These are phyloP conservation scores for Calycopis cecrops DNA, from an alignment of 1,140 invertebrate species.

Conservation along the genomic window DNA sequence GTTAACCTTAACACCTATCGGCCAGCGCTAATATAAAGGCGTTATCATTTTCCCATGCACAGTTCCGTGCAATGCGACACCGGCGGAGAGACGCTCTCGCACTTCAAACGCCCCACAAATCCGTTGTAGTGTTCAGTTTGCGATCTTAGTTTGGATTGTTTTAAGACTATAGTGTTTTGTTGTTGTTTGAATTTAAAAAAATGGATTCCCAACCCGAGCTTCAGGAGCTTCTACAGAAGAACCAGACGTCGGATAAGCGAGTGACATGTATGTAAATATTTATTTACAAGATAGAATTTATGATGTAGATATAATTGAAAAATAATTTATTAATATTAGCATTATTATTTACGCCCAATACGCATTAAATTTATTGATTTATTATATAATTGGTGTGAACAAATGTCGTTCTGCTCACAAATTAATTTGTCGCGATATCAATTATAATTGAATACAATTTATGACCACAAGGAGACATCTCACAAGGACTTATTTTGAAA, in stretches of 20 bases:
- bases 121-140: too few species aligned
- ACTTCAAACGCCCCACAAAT: neutral
- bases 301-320: too few species aligned
- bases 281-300: too few species aligned
- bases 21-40: conserved; percentile 32
- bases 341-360: too few species aligned
- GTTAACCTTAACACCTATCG: conserved; percentile 25
- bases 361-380: too few species aligned
- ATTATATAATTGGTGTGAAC: too few species aligned
- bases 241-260: conserved; percentile 16
- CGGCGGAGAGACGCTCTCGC: conserved; percentile 22
- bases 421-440: too few species aligned
- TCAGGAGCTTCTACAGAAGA: conserved; percentile 54
- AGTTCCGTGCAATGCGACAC: conserved; percentile 41
- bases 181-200: neutral
- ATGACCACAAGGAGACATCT: too few species aligned
- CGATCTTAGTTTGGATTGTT: neutral
- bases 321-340: too few species aligned
- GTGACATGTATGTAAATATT: conserved; percentile 45
- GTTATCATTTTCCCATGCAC: conserved; percentile 21
- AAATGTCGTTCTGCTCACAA: too few species aligned
- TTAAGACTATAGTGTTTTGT: conserved; percentile 15
- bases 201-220: conserved; percentile 42
- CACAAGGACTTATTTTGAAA: too few species aligned
- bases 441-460: too few species aligned